phyloP scores from a whole-genome alignment of 1,140 invertebrate species.

The Xylocopa sonorina region DNA sequence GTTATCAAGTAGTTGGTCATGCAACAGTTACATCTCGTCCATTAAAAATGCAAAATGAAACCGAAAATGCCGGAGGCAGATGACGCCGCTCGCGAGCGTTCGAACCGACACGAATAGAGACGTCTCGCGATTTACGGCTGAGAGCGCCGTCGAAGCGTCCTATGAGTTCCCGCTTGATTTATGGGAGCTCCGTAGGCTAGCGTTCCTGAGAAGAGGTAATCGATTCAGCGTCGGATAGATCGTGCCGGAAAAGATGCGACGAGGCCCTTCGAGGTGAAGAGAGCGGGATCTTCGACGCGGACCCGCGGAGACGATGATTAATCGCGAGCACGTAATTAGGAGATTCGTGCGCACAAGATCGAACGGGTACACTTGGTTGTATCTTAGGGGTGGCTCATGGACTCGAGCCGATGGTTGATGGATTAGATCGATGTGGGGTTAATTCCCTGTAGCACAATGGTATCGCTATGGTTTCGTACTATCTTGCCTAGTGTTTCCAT shows the following conservation, averaged over 20 bases:
- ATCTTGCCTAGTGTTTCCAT: too few relatives aligned
- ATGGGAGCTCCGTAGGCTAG: slow-evolving; percentile 42
- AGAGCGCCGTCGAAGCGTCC: slow-evolving; percentile 21
- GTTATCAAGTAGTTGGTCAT: too few relatives aligned
- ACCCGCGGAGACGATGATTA: slow-evolving; percentile 38
- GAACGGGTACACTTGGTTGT: too few relatives aligned
- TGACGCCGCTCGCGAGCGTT: slow-evolving; percentile 41
- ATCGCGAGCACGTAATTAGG: slow-evolving; percentile 39
- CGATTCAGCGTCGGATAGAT: slow-evolving; percentile 58
- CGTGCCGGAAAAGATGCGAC: slow-evolving; percentile 57
- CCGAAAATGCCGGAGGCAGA: not conserved
- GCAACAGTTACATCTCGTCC: too few relatives aligned
- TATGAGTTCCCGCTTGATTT: slow-evolving; percentile 61
- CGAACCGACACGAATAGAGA: slow-evolving; percentile 49
- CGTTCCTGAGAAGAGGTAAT: slow-evolving; percentile 48
- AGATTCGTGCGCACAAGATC: not conserved
- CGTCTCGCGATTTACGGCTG: slow-evolving; percentile 61
- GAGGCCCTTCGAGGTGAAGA: slow-evolving; percentile 14
- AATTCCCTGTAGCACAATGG: too few relatives aligned
- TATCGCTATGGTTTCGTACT: too few relatives aligned
- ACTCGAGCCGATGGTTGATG: not conserved
- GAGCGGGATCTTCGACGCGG: slow-evolving; percentile 4
- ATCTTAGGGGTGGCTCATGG: too few relatives aligned
- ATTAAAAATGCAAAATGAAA: slow-evolving; percentile 14
- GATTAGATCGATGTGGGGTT: not conserved